Base-by-base conservation (phyloP, 2,888 invertebrate species). In the Amphimallon solstitiale region DNA sequence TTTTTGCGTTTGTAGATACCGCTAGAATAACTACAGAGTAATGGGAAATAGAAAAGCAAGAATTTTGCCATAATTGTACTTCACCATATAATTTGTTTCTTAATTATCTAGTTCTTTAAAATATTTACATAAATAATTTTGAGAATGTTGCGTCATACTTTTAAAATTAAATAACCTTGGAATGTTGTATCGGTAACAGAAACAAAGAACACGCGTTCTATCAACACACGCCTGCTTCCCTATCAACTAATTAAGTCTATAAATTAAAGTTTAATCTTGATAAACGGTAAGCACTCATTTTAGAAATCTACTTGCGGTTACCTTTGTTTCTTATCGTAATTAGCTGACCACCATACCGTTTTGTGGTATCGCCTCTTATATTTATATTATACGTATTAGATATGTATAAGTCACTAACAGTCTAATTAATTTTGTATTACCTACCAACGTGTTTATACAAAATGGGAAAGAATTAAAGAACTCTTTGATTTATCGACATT, bases 301-400 rank as follows among this genome's bases (percentile, higher is more conserved):
- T 19, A 59, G 29, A 29, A 38, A 59, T 23, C 19, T 21, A 40
- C 34, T 59, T 59, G 56, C 56, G 56, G 56, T 59, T 59, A 59
- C 56, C 56, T 59, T 59, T 59, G 15, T 34, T 59, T 59, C 56
- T 59, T 59, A 59, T 59, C 56, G 34, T 59, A 59, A 59, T 59
- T 59, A 59, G 40, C 43, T 34, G 43, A 59, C 56, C 56, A 59
- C 43, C 29, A 29, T 29, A 29, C 29, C 48, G 62, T 51, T 63
- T 63, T 51, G 51, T 17, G 62, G 51, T 63, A 63, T 63, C 40
- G 62, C 40, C 37, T 12, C 19, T 23, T 46, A 21, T 21, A 17
- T 21, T 38, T 7, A 14, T 23, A 23, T 23, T 43, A 2, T 21
- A 54, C n/a, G 29, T 23, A 23, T 23, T 43, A 2, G 10, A 43